Evolutionary conservation across 1,140 invertebrate genomes (phyloP), one percentile per base, ranked within the genome.

Genomic region (Hyphantria cunea): DNA sequence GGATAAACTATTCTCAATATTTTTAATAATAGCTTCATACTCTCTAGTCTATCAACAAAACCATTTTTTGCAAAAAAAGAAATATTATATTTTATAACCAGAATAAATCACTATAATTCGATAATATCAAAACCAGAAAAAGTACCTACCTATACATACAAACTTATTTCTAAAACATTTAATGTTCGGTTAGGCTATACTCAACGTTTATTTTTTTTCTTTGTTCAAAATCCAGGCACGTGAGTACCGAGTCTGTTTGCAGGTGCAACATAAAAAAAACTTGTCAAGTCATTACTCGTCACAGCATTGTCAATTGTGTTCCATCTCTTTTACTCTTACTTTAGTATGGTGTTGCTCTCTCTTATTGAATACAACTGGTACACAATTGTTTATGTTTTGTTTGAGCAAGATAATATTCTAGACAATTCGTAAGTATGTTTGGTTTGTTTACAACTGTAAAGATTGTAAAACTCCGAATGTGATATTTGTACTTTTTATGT

Each of bases 311-410:
- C 14, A 25, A 13, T n/a, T 37, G 3, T 4, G 2, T 7, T 10
- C 14, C 39, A 6, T 52, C 34, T 52, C 15, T 17, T 17, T 17
- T 41, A 14, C 9, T 7, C 8, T 9, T 4, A 14, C 1, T 2
- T 41, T 15, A 8, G 2, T 13, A 17, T 15, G n/a, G 5, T 52
- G 14, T 13, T 10, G 25, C 50, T 14, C 34, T 41, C 15, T 0
- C 14, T n/a, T 14, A 14, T 37, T 41, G 14, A 52, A 17, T 52
- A 13, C 25, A 49, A 9, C 47, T 32, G 34, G 34, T 12, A 32
- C 5, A 25, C 25, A n/a, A 49, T 12, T 49, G 47, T 49, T 49
- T 49, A 49, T 31, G 25, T 10, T 37, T 49, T 37, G 34, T 37
- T 37, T 37, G 34, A 37, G 11, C 11, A 37, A 37, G 34, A 37